Percentiles rank a stretch among this genome's conserved stretches.
These are phyloP conservation scores for Ammospiza caudacuta DNA, from an alignment of 2,113 vertebrate genomes.

Conservation along the genomic window DNA sequence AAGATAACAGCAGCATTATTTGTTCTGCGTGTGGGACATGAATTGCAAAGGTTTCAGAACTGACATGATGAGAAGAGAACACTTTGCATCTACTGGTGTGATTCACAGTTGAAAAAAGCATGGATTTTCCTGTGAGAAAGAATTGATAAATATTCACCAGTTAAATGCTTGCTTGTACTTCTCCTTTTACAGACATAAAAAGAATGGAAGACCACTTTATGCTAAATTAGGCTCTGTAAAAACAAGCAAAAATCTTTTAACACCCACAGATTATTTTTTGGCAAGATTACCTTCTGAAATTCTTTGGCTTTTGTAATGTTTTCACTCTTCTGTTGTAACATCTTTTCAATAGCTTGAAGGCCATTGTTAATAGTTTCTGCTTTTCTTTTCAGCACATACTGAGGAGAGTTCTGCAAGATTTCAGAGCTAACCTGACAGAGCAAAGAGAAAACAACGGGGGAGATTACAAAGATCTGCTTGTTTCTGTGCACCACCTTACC, in stretches of 20 bases:
- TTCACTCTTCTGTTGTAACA: slow-evolving; percentile 81
- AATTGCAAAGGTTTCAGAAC: not conserved
- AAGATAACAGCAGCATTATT: not conserved
- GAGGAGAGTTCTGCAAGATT: slow-evolving; percentile 79
- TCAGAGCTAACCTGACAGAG: slow-evolving; percentile 78
- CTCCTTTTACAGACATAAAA: not conserved
- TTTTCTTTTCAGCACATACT: slow-evolving; percentile 78
- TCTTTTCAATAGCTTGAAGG: slow-evolving; percentile 81
- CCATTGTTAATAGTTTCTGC: slow-evolving; percentile 82
- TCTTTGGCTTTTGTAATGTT: slow-evolving; percentile 81
- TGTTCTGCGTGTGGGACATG: not conserved
- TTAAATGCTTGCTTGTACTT: not conserved
- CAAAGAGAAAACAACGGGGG: not conserved
- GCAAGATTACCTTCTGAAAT: slow-evolving; percentile 85
- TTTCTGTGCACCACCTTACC: not conserved
- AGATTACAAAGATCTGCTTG: not conserved
- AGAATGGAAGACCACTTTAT: not conserved
- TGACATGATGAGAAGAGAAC: not conserved
- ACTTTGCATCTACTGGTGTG: not conserved
- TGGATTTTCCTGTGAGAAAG: not conserved
- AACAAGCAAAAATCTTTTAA: not conserved
- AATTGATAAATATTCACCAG: not conserved
- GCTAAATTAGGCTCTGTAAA: not conserved
- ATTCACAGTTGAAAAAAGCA: not conserved
- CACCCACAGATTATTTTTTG: not conserved